A percentile compares a stretch with the other conserved stretches of the same genome.
Evolutionary conservation across 2,797 vertebrate genomes (phyloP).

Genomic region (Tauraco hartlaubi): DNA sequence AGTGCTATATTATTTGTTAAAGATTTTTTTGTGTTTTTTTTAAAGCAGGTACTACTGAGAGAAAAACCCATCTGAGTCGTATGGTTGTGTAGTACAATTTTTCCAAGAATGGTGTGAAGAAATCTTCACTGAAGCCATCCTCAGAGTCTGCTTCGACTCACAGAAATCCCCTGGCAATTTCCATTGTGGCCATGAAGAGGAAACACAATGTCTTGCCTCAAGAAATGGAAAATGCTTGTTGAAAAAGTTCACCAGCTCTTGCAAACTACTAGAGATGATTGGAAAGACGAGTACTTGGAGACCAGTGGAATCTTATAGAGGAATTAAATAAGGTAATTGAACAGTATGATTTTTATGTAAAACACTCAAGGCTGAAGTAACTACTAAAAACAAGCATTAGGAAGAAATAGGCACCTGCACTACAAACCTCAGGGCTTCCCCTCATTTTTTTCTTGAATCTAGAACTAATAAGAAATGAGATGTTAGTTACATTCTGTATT

Average conservation of each 20-base stretch:
- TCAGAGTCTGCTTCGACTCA: not conserved
- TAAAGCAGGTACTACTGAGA: not conserved
- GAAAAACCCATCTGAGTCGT: not conserved
- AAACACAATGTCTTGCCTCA: conserved; percentile 38
- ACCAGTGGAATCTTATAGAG: not conserved
- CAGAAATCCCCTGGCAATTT: conserved; percentile 30
- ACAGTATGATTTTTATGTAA: not conserved
- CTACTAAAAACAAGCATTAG: not conserved
- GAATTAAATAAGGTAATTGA: conserved; percentile 31
- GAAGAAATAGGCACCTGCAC: not conserved
- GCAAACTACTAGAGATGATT: not conserved
- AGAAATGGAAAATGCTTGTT: conserved; percentile 40
- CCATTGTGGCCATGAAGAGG: conserved; percentile 1
- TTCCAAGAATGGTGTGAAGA: not conserved
- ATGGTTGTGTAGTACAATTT: not conserved
- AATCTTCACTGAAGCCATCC: not conserved
- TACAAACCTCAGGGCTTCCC: not conserved
- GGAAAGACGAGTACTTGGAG: not conserved
- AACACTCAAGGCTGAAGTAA: conserved; percentile 4
- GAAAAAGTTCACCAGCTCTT: conserved; percentile 26
- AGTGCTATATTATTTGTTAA: not conserved
- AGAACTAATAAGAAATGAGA: not conserved
- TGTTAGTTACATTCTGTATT: not conserved
- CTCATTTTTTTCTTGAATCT: not conserved
- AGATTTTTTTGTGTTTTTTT: not conserved